These are phyloP conservation scores for Datnioides undecimradiatus DNA, from an alignment of 2,113 vertebrate species.

Conservation along the genomic window DNA sequence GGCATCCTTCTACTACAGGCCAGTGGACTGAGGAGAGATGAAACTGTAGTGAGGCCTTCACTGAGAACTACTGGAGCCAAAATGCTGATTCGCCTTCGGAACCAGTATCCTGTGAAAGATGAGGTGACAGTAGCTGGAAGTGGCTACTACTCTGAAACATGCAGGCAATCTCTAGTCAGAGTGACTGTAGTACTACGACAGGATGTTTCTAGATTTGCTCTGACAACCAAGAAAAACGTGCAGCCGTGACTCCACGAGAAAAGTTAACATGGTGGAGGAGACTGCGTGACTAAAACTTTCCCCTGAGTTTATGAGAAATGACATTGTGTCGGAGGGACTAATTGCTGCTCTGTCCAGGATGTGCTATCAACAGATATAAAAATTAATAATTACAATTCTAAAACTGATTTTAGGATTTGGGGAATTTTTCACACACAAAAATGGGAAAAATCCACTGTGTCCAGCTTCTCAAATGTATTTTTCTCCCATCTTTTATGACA, in stretches of 20 bases:
- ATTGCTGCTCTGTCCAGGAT: background rate
- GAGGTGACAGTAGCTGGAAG: conserved; percentile 48
- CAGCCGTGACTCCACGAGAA: conserved; percentile 19
- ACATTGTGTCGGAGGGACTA: background rate
- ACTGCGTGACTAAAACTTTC: conserved; percentile 13
- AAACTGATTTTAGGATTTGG: background rate
- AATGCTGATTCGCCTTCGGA: conserved; percentile 30
- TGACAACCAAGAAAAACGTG: conserved; percentile 21
- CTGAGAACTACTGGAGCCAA: conserved; percentile 15
- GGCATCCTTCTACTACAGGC: conserved; percentile 11
- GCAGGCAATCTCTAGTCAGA: conserved; percentile 13
- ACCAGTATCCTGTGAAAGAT: conserved; percentile 29
- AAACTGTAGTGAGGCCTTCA: conserved; percentile 12
- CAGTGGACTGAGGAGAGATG: conserved; percentile 23
- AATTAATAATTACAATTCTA: background rate
- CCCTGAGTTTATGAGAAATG: background rate
- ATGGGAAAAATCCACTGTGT: background rate
- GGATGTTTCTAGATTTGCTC: conserved; percentile 23
- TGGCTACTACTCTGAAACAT: conserved; percentile 37
- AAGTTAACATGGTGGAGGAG: background rate
- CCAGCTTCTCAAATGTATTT: background rate
- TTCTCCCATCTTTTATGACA: background rate
- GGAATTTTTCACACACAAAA: background rate
- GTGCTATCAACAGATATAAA: background rate
- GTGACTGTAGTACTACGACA: conserved; percentile 21